Evolutionary conservation across 2,888 invertebrate species (phyloP).

Genomic region (Aleiodes testaceus): DNA sequence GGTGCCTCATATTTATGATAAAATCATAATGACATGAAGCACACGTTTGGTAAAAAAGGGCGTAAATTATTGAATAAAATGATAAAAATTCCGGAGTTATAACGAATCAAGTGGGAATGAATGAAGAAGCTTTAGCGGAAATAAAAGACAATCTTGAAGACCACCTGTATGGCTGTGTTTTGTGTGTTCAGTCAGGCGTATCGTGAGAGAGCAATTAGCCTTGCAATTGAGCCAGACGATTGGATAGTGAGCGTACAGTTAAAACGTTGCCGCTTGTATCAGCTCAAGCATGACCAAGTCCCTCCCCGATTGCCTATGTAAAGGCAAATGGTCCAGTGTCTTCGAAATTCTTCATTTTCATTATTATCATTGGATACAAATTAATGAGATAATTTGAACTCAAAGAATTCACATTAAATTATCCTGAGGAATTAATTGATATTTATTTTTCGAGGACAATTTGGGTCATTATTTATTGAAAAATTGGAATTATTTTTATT

Average conservation of each 20-base stretch:
- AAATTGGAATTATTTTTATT: slow-evolving; percentile 2
- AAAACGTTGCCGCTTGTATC: slow-evolving; percentile 43
- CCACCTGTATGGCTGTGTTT: slow-evolving; percentile 59
- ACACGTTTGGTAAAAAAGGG: not conserved
- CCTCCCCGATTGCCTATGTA: slow-evolving; percentile 52
- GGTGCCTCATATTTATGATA: not conserved
- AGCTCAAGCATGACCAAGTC: slow-evolving; percentile 63
- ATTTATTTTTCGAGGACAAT: slow-evolving; percentile 17
- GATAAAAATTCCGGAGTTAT: slow-evolving; percentile 45
- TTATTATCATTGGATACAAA: slow-evolving; percentile 53
- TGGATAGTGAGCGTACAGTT: slow-evolving; percentile 55
- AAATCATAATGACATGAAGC: not conserved
- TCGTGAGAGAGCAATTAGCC: slow-evolving; percentile 63
- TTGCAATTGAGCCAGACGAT: slow-evolving; percentile 57
- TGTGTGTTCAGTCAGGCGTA: slow-evolving; percentile 55
- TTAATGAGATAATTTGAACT: slow-evolving; percentile 63
- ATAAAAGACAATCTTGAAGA: slow-evolving; percentile 48
- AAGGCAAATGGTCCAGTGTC: slow-evolving; percentile 2
- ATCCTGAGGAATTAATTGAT: too few relatives aligned
- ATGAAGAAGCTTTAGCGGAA: slow-evolving; percentile 6
- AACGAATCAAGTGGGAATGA: not conserved
- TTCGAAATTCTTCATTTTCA: too few relatives aligned
- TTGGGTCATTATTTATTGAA: slow-evolving; percentile 25
- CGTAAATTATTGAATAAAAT: not conserved
- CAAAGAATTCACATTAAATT: slow-evolving; percentile 51